Evolutionary conservation across 1,140 invertebrate species (phyloP).

Genomic region (Protaetia brevitarsis): DNA sequence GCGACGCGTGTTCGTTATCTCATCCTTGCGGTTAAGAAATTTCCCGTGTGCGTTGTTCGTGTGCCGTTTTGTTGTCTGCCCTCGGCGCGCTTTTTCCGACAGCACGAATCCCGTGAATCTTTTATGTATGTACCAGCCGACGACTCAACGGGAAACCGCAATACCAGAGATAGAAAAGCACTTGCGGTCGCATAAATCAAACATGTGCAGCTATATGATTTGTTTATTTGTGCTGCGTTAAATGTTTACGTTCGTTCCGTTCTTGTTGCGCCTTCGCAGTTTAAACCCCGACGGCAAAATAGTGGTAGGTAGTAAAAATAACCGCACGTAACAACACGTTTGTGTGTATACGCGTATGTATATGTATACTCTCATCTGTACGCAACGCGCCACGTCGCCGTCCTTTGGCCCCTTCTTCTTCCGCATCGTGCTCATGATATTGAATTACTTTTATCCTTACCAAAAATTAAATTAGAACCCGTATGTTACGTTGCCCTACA

Average conservation of each 20-base stretch:
- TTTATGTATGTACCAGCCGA: slow-evolving; percentile 23
- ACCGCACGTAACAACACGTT: slow-evolving; percentile 21
- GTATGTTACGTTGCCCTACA: no score
- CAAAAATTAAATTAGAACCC: background rate
- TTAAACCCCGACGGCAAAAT: slow-evolving; percentile 14
- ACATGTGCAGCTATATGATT: slow-evolving; percentile 28
- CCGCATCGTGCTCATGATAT: background rate
- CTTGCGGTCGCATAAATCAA: slow-evolving; percentile 30
- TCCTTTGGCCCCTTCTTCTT: background rate
- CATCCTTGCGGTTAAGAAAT: slow-evolving; percentile 9
- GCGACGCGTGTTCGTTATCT: slow-evolving; percentile 18
- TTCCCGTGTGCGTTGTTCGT: background rate
- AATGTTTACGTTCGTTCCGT: slow-evolving; percentile 26
- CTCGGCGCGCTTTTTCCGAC: slow-evolving; percentile 10
- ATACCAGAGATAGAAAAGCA: slow-evolving; percentile 26
- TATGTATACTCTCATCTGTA: slow-evolving; percentile 8
- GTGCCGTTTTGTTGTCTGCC: slow-evolving; percentile 12
- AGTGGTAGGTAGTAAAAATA: slow-evolving; percentile 20
- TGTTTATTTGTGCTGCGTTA: slow-evolving; percentile 29
- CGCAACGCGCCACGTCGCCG: background rate
- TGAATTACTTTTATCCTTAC: background rate
- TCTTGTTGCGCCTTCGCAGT: slow-evolving; percentile 13
- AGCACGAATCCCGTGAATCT: slow-evolving; percentile 27
- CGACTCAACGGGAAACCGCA: slow-evolving; percentile 27
- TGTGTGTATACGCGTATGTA: no score